Percentiles rank a stretch among this genome's conserved stretches.
Conservation (phyloP, 2,888 invertebrate genomes). For the Sylvicola fuscatus region DNA sequence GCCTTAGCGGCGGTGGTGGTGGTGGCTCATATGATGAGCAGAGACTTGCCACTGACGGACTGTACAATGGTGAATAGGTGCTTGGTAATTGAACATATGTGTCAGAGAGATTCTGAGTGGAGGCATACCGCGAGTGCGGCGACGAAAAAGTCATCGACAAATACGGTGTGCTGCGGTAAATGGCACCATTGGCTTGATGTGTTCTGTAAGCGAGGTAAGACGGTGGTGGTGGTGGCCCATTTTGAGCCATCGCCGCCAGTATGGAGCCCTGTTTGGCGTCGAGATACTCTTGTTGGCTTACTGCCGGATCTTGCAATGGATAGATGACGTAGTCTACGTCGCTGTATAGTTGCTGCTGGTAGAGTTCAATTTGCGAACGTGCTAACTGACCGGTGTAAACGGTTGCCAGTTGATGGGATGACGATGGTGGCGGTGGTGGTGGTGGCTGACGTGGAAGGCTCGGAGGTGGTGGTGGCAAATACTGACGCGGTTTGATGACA, state of each 20-base stretch:
- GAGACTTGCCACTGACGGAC: constrained; percentile 39
- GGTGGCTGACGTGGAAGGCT: constrained; percentile 30
- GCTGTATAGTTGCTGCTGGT: constrained; percentile 74
- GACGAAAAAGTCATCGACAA: constrained; percentile 43
- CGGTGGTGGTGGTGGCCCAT: constrained; percentile 33
- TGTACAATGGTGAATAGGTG: constrained; percentile 40
- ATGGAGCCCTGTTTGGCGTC: constrained; percentile 52
- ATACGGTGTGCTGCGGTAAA: constrained; percentile 69
- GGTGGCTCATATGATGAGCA: constrained; percentile 44
- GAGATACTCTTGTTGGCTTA: constrained; percentile 78
- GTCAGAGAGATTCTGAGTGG: constrained; percentile 60
- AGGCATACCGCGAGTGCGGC: constrained; percentile 47
- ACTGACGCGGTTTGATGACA: constrained; percentile 40
- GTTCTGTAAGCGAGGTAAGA: constrained; percentile 30
- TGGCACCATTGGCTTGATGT: constrained; percentile 32
- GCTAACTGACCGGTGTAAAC: constrained; percentile 48
- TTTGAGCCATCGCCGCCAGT: constrained; percentile 45
- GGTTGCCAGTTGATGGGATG: constrained; percentile 46
- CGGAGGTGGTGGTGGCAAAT: constrained; percentile 45
- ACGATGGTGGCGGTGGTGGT: constrained; percentile 29
- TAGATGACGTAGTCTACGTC: constrained; percentile 86
- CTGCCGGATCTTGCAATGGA: constrained; percentile 70
- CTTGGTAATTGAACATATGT: constrained; percentile 47
- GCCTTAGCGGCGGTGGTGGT: constrained; percentile 37
- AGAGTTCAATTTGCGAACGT: constrained; percentile 62